Base-by-base conservation (phyloP, 2,113 vertebrate species). In the Manacus vitellinus region DNA sequence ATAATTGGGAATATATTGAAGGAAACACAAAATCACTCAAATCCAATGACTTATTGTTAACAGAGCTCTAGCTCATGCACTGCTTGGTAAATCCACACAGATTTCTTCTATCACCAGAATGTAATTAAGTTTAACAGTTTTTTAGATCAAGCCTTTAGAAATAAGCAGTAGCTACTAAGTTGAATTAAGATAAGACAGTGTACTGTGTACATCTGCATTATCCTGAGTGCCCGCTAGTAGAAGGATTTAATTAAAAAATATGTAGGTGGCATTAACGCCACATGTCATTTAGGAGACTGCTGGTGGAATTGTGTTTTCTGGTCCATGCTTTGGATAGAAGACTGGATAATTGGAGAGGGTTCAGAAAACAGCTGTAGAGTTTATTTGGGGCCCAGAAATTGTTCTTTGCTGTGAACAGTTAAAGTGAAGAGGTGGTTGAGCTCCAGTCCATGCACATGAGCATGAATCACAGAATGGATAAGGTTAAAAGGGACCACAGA, bases 111-210 rank as follows among this genome's bases (percentile, higher is more conserved):
- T n/a, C 47, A 79, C 19, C 39, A 74, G 76, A 81, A 83, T 68
- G 63, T 90, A 92, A 92, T 93, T 88, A 78, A 85, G 49, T 85
- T 85, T 65, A 88, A 71, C 73, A 85, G 63, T 46, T 2, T 92
- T 94, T 95, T 67, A 89, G 85, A 71, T 85, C 63, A 85, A 90
- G 63, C n/a, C 71, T 83, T 76, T 71, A 88, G 63, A 92, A 94
- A 84, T 74, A 86, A 90, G 58, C 72, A 62, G 43, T 82, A 94
- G 75, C 58, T 80, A 62, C 39, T 63, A 52, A 74, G 88, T 79
- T 73, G 68, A 95, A 88, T 83, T 95, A 93, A 59, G 82, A 80
- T 92, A 91, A 92, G 44, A 58, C 75, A 58, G n/a, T 22, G 4
- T 66, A 55, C 39, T 87, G 1, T 89, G 80, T 77, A 90, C 94